Percentiles rank a stretch among this genome's conserved stretches.
phyloP scores from a whole-genome alignment of 2,888 invertebrate genomes.

The Patella ulyssiponensis region DNA sequence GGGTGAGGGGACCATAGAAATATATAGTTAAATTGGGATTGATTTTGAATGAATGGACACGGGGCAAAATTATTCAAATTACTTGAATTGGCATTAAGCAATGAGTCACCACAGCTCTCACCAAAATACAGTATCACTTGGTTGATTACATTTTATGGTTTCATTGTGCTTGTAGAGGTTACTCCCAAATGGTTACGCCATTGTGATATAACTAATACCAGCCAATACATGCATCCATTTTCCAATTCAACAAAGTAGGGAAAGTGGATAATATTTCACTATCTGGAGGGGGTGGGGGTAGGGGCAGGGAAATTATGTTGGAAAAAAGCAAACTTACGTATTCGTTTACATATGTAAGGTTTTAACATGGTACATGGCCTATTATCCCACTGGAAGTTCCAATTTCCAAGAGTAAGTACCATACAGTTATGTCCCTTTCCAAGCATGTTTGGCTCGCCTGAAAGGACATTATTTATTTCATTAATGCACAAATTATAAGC shows the following conservation, averaged over 20 bases:
- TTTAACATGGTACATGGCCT: slow-evolving; percentile 47
- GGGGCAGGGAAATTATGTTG: neutral
- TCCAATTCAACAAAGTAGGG: neutral
- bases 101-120: too few relatives aligned
- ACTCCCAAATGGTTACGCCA: too few relatives aligned
- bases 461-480: neutral
- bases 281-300: neutral
- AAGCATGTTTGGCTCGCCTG: slow-evolving; percentile 52
- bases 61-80: too few relatives aligned
- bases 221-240: neutral
- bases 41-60: too few relatives aligned
- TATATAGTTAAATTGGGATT: too few relatives aligned
- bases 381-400: slow-evolving; percentile 59
- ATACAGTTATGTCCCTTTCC: slow-evolving; percentile 47
- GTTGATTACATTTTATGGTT: too few relatives aligned
- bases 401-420: slow-evolving; percentile 43
- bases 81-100: too few relatives aligned
- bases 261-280: neutral
- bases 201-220: neutral
- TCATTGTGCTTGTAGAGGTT: too few relatives aligned
- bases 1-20: too few relatives aligned
- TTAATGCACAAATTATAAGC: neutral
- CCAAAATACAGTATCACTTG: too few relatives aligned
- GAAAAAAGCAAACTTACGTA: slow-evolving; percentile 39
- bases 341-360: slow-evolving; percentile 58